Percentiles rank a stretch among this genome's conserved stretches.
phyloP scores from a whole-genome alignment of 2,797 vertebrate species.

The Rhabdophis nuchalis region DNA sequence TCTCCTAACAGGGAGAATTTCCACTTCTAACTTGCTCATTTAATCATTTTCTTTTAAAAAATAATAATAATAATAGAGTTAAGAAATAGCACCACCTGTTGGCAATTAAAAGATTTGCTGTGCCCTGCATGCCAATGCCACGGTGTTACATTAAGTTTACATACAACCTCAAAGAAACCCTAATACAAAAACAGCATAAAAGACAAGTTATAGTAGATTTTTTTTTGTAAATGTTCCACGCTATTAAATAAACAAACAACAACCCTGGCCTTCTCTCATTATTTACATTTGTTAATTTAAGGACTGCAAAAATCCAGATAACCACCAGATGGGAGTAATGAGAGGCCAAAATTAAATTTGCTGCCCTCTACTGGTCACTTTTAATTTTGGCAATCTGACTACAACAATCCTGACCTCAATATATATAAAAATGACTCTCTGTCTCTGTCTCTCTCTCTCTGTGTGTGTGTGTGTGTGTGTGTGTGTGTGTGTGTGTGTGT shows the following conservation, averaged over 20 bases:
- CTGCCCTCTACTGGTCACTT: not conserved
- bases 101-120: not conserved
- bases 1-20: not conserved
- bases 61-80: not conserved
- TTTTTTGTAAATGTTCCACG: not conserved
- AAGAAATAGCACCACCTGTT: not conserved
- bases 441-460: too few species aligned
- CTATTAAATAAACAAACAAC: conserved; percentile 22
- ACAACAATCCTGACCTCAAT: not conserved
- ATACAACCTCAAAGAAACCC: not conserved
- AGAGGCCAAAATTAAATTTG: not conserved
- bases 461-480: too few species aligned
- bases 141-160: not conserved
- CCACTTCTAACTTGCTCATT: not conserved
- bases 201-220: not conserved
- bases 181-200: not conserved
- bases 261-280: conserved; percentile 29
- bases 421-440: too few species aligned
- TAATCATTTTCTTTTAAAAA: not conserved
- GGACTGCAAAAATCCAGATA: not conserved
- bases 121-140: too few species aligned
- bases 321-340: not conserved
- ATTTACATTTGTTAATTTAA: conserved; percentile 55
- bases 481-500: too few species aligned
- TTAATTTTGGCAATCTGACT: not conserved